Base-by-base conservation (phyloP, 2,113 vertebrate genomes). In the Mungos mungo region DNA sequence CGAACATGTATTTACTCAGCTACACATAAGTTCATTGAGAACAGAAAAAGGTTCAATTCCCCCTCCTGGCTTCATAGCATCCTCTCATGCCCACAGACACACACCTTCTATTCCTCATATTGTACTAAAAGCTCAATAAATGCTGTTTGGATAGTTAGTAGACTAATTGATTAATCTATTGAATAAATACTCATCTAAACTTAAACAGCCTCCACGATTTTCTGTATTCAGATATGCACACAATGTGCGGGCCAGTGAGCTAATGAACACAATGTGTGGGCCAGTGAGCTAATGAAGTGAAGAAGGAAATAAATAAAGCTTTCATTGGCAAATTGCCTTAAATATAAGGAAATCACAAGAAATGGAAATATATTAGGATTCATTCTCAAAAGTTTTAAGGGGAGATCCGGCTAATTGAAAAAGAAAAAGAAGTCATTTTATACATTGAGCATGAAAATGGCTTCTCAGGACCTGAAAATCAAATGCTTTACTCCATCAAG, bases 121-220 rank as follows among this genome's bases (percentile, higher is more conserved):
- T 57, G 38, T 25, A 71, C 35, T 72, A 33, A 72, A 91, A 82
- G 71, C 79, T 93, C 91, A 94, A 82, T 45, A 92, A 77, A 10
- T 11, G 88, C 18, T 94, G 76, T 90, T 91, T 92, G 65, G 35
- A 90, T 54, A 82, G 92, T 74, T 90, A 25, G 50, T n/a, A 2
- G 82, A 47, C 54, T 95, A 87, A 95, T 47, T 94, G 92, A 96
- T 92, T 92, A 89, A 92, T 97, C 94, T 85, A 77, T 68, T 94
- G 54, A 84, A 90, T 90, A 96, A 96, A 94, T 66, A 96, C 47
- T 94, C 80, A 45, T 81, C 84, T 90, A 80, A 87, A 68, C 66
- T 88, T 90, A 72, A 95, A 86, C 5, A 81, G 38, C 69, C 71
- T 90, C 74, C 65, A 86, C 9, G 68, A 77, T 35, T 65, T 80